A percentile compares a stretch with the other conserved stretches of the same genome.
Evolutionary conservation across 2,888 invertebrate species (phyloP).

Genomic region (Drosophila recens): DNA sequence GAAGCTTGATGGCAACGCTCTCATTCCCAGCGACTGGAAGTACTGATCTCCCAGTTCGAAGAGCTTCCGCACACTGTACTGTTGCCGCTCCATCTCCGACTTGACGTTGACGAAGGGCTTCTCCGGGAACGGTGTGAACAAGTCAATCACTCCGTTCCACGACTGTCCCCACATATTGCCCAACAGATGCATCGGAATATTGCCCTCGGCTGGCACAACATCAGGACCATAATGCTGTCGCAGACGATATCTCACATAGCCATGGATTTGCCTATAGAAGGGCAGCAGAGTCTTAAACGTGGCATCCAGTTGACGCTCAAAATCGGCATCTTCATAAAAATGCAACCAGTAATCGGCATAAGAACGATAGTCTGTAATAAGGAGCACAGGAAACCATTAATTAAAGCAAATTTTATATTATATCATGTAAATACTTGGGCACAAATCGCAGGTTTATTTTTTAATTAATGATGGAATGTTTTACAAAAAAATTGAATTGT

Average conservation of each 20-base stretch:
- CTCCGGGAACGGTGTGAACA: slow-evolving; percentile 90
- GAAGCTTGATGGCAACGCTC: slow-evolving; percentile 90
- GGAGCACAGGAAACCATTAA: background rate
- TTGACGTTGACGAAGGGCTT: slow-evolving; percentile 90
- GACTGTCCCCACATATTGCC: slow-evolving; percentile 94
- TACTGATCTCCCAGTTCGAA: slow-evolving; percentile 94
- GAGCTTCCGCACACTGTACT: slow-evolving; percentile 90
- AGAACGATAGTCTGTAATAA: slow-evolving; percentile 88
- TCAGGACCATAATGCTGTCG: slow-evolving; percentile 90
- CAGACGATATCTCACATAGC: slow-evolving; percentile 91
- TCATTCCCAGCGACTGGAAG: slow-evolving; percentile 92
- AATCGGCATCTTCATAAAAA: slow-evolving; percentile 89
- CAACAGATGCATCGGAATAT: slow-evolving; percentile 91
- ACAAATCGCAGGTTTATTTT: too few species aligned
- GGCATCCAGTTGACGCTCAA: slow-evolving; percentile 89
- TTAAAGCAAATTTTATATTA: background rate
- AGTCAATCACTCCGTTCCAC: slow-evolving; percentile 87
- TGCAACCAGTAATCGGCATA: slow-evolving; percentile 90
- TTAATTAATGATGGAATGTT: too few species aligned
- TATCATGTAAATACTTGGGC: too few species aligned
- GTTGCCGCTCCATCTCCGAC: slow-evolving; percentile 89
- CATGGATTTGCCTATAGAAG: slow-evolving; percentile 92
- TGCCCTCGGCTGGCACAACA: slow-evolving; percentile 88
- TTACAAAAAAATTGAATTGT: too few species aligned
- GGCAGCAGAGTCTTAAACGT: slow-evolving; percentile 91